Percentiles rank a stretch among this genome's conserved stretches.
These are phyloP conservation scores for Leptodactylus fallax DNA, from an alignment of 2,797 vertebrate species.

Conservation along the genomic window DNA sequence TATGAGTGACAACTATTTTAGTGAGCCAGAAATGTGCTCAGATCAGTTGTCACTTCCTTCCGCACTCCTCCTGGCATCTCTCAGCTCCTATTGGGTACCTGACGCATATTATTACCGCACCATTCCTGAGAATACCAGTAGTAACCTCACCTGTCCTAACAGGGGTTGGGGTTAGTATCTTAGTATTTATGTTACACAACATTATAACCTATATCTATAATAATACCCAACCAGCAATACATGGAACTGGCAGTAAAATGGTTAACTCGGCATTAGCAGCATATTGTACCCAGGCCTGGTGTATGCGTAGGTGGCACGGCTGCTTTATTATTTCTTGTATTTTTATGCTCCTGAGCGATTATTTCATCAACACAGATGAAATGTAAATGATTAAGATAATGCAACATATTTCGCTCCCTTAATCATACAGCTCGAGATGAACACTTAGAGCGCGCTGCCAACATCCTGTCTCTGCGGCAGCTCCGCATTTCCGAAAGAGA, in stretches of 20 bases:
- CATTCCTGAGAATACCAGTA: background rate
- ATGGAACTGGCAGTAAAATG: background rate
- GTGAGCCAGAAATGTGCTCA: background rate
- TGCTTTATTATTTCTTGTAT: slow-evolving; percentile 57
- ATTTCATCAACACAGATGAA: slow-evolving; percentile 64
- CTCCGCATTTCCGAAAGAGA: background rate
- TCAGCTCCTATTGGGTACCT: background rate
- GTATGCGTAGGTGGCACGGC: slow-evolving; percentile 45
- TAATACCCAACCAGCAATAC: background rate
- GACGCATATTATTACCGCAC: background rate
- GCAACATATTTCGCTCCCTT: background rate
- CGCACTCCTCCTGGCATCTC: background rate
- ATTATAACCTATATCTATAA: background rate
- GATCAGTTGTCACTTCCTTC: background rate
- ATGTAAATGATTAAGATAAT: slow-evolving; percentile 38
- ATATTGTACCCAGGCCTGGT: slow-evolving; percentile 17
- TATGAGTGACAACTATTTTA: too few species aligned
- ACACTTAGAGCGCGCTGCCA: background rate
- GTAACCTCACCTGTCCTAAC: background rate
- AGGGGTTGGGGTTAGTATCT: background rate
- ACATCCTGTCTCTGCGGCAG: slow-evolving; percentile 1
- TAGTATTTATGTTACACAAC: background rate
- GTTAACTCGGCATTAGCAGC: slow-evolving; percentile 22
- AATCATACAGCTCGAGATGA: slow-evolving; percentile 3
- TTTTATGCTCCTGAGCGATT: slow-evolving; percentile 60